Evolutionary conservation across 1,140 invertebrate species (phyloP).

Genomic region (Cherax quadricarinatus): DNA sequence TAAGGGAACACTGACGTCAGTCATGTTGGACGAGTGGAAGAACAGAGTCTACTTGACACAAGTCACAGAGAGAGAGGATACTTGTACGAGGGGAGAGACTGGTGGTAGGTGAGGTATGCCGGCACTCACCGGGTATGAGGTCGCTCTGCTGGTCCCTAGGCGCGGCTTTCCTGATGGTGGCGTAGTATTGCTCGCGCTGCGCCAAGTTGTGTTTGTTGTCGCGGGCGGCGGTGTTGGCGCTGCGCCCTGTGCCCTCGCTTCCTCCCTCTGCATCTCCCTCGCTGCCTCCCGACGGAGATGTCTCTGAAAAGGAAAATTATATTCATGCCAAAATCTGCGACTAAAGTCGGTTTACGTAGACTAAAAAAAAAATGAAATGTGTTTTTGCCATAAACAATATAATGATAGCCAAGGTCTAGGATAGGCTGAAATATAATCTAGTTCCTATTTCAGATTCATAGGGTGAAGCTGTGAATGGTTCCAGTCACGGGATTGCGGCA

Average conservation of each 20-base stretch:
- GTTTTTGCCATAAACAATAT: background rate
- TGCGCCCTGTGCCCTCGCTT: slow-evolving; percentile 19
- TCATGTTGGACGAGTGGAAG: background rate
- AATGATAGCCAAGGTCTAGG: no score
- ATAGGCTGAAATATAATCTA: no score
- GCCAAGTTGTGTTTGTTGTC: slow-evolving; percentile 68
- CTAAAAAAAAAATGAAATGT: background rate
- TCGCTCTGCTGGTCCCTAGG: slow-evolving; percentile 60
- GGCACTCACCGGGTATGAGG: slow-evolving; percentile 45
- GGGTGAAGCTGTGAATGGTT: no score
- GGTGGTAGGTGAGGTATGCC: background rate
- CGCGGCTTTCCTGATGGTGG: slow-evolving; percentile 59
- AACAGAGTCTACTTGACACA: background rate
- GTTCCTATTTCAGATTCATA: no score
- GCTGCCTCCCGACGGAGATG: slow-evolving; percentile 9
- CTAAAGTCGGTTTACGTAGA: no score
- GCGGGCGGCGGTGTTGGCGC: slow-evolving; percentile 50
- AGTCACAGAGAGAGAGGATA: background rate
- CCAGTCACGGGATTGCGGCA: no score
- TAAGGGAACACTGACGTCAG: background rate
- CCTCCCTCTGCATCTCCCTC: slow-evolving; percentile 37
- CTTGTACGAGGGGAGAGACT: background rate
- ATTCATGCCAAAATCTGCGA: no score
- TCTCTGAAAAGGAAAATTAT: background rate
- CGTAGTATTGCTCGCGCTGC: slow-evolving; percentile 65